Conservation (phyloP, 1,140 invertebrate genomes). For the Marisa cornuarietis region DNA sequence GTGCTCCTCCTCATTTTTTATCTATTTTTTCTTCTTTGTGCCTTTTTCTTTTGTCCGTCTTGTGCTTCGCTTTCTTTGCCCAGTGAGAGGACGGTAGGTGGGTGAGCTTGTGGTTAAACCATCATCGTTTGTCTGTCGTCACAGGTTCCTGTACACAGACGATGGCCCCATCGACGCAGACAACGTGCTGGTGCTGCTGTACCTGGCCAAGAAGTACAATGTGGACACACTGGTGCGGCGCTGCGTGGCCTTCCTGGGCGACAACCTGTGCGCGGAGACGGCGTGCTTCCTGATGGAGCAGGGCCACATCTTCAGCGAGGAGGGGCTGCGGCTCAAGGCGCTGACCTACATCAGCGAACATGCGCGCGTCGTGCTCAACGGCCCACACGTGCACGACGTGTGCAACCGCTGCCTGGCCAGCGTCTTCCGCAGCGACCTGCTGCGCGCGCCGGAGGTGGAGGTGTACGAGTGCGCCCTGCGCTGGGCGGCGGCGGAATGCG, state of each 20-base stretch:
- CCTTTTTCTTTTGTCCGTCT: not conserved
- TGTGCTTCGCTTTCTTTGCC: not conserved
- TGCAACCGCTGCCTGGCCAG: slow-evolving; percentile 26
- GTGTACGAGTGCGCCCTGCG: slow-evolving; percentile 36
- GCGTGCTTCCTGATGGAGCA: slow-evolving; percentile 68
- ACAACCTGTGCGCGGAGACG: slow-evolving; percentile 80
- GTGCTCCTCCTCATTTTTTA: no score
- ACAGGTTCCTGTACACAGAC: slow-evolving; percentile 46
- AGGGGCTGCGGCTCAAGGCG: slow-evolving; percentile 33
- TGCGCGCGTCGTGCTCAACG: slow-evolving; percentile 31
- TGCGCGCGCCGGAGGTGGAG: slow-evolving; percentile 28
- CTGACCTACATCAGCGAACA: slow-evolving; percentile 35
- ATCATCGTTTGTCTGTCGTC: not conserved
- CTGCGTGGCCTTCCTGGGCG: slow-evolving; percentile 82
- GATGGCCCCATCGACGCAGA: slow-evolving; percentile 73
- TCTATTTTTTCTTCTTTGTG: not conserved
- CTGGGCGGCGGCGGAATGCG: slow-evolving; percentile 41
- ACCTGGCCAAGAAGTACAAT: slow-evolving; percentile 86
- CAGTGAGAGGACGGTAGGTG: no score
- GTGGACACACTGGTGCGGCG: slow-evolving; percentile 80
- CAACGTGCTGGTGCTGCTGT: slow-evolving; percentile 83
- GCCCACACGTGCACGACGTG: slow-evolving; percentile 36
- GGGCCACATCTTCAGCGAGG: slow-evolving; percentile 41
- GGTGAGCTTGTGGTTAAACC: not conserved
- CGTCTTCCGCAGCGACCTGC: slow-evolving; percentile 32